phyloP scores from a whole-genome alignment of 2,113 vertebrate genomes.

The Balaeniceps rex region DNA sequence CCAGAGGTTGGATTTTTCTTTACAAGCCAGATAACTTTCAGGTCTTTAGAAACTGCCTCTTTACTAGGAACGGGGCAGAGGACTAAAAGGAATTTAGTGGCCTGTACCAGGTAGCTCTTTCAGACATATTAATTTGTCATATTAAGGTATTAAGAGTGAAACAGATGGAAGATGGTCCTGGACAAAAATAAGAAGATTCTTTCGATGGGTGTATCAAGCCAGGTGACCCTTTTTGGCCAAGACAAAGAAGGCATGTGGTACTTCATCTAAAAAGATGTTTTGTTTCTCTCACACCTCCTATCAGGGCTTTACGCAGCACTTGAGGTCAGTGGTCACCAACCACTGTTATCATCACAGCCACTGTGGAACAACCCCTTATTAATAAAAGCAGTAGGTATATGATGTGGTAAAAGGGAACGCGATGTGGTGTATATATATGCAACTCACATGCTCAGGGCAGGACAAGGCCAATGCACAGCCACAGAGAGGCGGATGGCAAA shows the following conservation, averaged over 20 bases:
- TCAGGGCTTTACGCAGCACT: background rate
- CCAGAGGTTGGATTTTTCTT: constrained; percentile 14
- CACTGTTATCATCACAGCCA: background rate
- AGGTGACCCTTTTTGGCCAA: background rate
- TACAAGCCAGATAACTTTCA: constrained; percentile 5
- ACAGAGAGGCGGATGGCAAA: background rate
- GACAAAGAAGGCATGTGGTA: background rate
- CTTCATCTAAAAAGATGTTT: background rate
- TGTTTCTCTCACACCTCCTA: background rate
- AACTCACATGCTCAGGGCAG: background rate
- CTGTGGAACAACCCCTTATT: background rate
- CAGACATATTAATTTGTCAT: background rate
- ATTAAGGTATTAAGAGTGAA: background rate
- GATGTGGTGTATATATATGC: background rate
- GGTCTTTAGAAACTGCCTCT: background rate
- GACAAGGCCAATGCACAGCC: background rate
- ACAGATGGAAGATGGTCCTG: background rate
- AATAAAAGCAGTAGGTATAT: background rate
- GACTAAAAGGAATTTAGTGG: background rate
- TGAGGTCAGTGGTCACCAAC: background rate
- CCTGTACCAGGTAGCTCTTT: background rate
- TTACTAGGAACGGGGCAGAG: background rate
- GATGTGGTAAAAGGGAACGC: background rate
- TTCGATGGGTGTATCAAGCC: background rate
- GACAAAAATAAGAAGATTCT: background rate